Base-by-base conservation (phyloP, 2,797 vertebrate species). In the Leptoclinus maculatus region DNA sequence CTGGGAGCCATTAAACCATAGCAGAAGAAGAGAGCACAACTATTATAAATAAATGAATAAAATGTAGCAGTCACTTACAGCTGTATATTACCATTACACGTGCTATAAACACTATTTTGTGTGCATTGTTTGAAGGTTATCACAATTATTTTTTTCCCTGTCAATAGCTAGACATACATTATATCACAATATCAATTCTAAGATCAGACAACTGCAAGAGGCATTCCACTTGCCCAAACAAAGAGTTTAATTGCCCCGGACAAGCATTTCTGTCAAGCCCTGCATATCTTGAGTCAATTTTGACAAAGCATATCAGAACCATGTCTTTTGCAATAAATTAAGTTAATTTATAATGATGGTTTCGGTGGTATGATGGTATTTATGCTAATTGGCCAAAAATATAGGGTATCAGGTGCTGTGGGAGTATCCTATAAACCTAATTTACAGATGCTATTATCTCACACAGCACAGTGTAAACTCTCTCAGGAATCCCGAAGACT, bases 371-470 rank as follows among this genome's bases (percentile, higher is more conserved):
- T 84, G 49, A 21, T 23, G n/a, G 49, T 53, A 65, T 84, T 81
- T 79, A 25, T 75, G 66, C 78, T 83, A 85, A 87, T 84, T 84
- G 63, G 54, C 32, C 23, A 72, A 87, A 79, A 69, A 82, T 83
- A 87, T 66, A 86, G 51, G 54, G 62, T 78, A 80, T 73, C 36
- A 66, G 69, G 62, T 76, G 79, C 79, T 74, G 66, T 83, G 76
- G 81, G 73, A 89, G 67, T 71, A 87, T 87, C 76, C 74, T 83
- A 83, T 84, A 85, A 85, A 85, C 77, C 78, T 82, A 77, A 85
- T 86, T 88, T 81, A 87, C 76, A 83, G 77, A 83, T 76, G 62
- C 72, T 79, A 79, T 86, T 81, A 89, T 78, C 71, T 85, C 65
- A 62, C 67, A 80, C n/a, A 60, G 67, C 58, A 71, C 54, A 47